Base-by-base conservation (phyloP, 2,113 vertebrate species). In the Orcinus orca region DNA sequence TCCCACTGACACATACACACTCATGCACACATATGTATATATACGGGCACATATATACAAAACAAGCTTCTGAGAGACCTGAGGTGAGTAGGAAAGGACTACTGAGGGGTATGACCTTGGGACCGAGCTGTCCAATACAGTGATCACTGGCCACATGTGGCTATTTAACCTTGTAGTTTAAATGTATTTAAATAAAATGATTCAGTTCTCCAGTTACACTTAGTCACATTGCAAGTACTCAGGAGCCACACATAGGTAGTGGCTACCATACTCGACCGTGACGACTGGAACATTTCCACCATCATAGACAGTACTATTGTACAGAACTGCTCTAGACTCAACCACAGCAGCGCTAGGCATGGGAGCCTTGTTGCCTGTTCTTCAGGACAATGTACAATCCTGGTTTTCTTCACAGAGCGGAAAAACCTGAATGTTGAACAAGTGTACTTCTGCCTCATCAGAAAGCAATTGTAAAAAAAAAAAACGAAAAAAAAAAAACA, bases 1-100 rank as follows among this genome's bases (percentile, higher is more conserved):
- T 20, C 3, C 7, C 44, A 2, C 20, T 13, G 0, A 9, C 12
- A 31, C 44, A 25, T 9, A 10, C 10, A 29, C 21, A 58, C 26
- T 31, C 1, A n/a, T 4, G n/a, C 44, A 44, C 60, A 77, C 25
- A 38, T 6, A 26, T 0, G 53, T 17, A 60, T 8, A 21, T 14
- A 38, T 31, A 62, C 26, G 6, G 15, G 8, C 50, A 76, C 31
- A 9, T 29, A 81, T 5, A 21, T 18, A 65, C 7, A 76, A 58
- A 55, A n/a, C 55, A 83, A 77, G 70, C 4, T 44, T 73, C 63
- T 2, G 6, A 90, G 65, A 83, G 36, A 60, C 41, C n/a, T 58
- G 23, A 50, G 53, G 20, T 71, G 14, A 83, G 18, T 5, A 74
- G 58, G 20, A 62, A 89, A 87, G 67, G 71, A 71, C 12, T 36